Conservation (phyloP, 1,140 invertebrate species). For the Coenobita brevimanus region DNA sequence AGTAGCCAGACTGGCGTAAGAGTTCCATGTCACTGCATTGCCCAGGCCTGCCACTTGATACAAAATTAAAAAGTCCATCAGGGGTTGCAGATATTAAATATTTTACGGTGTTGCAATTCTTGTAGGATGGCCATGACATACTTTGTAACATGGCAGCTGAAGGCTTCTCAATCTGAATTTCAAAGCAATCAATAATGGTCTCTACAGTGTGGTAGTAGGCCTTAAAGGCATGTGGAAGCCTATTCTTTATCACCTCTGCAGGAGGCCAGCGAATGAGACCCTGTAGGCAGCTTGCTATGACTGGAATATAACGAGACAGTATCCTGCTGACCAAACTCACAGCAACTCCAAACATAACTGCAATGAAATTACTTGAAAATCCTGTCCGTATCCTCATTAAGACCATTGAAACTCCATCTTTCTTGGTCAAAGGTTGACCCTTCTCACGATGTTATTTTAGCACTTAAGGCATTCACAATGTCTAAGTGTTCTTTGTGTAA, state of each 20-base stretch:
- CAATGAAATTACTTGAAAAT: background rate
- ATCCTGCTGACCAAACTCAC: background rate
- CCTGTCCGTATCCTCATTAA: conserved; percentile 5
- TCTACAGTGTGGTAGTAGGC: too few relatives aligned
- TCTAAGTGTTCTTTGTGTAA: too few relatives aligned
- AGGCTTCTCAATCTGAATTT: background rate
- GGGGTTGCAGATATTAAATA: too few relatives aligned
- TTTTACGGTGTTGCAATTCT: background rate
- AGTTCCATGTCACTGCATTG: background rate
- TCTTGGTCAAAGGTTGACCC: background rate
- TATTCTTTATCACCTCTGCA: too few relatives aligned
- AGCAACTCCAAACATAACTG: background rate
- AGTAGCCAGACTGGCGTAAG: too few relatives aligned
- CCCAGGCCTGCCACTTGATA: background rate
- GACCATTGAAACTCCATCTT: background rate
- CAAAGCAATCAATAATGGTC: too few relatives aligned
- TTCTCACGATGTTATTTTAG: background rate
- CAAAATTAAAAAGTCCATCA: conserved; percentile 3
- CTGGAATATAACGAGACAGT: too few relatives aligned
- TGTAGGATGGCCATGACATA: too few relatives aligned
- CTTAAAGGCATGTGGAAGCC: too few relatives aligned
- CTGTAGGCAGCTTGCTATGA: too few relatives aligned
- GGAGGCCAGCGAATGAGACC: too few relatives aligned
- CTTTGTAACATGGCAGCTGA: too few relatives aligned
- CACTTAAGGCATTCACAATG: background rate